Evolutionary conservation across 2,113 vertebrate genomes (phyloP).

Genomic region (Irena cyanogastra): DNA sequence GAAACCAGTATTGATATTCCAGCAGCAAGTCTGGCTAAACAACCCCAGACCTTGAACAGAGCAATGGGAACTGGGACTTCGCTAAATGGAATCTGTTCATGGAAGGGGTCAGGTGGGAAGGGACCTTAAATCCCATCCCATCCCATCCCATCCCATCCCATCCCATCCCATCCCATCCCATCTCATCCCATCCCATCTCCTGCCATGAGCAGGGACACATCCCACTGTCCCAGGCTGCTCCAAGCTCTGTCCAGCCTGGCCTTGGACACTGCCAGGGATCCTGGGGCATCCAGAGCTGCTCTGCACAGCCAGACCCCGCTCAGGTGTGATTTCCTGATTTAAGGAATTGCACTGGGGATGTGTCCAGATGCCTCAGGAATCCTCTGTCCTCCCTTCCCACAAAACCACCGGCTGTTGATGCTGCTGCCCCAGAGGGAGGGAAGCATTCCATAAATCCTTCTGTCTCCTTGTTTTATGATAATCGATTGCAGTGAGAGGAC

Average conservation of each 20-base stretch:
- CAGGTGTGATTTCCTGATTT: fast-evolving
- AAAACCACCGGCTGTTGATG: background rate
- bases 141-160: too few species aligned
- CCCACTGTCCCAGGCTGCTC: background rate
- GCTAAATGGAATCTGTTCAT: background rate
- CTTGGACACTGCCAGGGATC: too few species aligned
- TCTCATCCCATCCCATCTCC: background rate
- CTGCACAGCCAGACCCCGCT: background rate
- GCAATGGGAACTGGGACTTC: background rate
- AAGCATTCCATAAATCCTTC: background rate
- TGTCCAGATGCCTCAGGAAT: background rate
- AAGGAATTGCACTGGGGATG: background rate
- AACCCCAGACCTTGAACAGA: background rate
- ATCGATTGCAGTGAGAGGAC: background rate
- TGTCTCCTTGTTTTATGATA: background rate
- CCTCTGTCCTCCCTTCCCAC: background rate
- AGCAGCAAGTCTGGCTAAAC: background rate
- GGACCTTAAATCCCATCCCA: background rate
- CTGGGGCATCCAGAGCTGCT: background rate
- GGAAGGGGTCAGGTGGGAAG: background rate
- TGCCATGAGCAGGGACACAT: background rate
- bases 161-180: background rate
- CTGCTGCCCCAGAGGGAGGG: background rate
- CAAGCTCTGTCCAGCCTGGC: too few species aligned
- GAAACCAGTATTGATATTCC: background rate